phyloP scores from a whole-genome alignment of 2,113 vertebrate species.

The Scortum barcoo region DNA sequence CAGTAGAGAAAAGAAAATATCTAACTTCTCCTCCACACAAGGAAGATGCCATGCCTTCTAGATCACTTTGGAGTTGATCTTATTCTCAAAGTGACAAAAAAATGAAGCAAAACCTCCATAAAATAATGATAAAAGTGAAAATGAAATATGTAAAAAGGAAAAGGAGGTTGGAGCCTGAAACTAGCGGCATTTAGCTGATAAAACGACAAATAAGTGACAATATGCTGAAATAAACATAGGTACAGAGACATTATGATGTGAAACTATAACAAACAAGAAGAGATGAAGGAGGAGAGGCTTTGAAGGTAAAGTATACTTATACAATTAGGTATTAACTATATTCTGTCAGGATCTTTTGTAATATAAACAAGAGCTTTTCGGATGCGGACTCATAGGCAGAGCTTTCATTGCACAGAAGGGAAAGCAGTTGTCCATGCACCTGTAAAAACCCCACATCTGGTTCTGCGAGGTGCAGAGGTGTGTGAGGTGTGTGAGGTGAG shows the following conservation, averaged over 20 bases:
- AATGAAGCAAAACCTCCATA: too few species aligned
- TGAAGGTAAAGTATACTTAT: too few species aligned
- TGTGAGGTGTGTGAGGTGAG: slow-evolving; percentile 20
- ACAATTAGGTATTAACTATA: neutral
- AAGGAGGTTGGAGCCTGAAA: neutral
- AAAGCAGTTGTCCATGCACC: slow-evolving; percentile 34
- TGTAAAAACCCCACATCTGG: slow-evolving; percentile 34
- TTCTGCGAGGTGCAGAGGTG: slow-evolving; percentile 2
- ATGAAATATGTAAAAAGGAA: neutral
- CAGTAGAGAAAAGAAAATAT: too few species aligned
- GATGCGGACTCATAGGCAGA: neutral
- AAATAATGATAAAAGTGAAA: neutral
- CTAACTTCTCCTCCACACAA: too few species aligned
- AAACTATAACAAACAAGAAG: neutral
- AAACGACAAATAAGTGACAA: neutral
- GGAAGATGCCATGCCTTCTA: neutral
- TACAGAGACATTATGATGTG: neutral
- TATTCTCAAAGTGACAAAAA: neutral
- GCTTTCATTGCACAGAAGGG: neutral
- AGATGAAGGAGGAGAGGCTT: too few species aligned
- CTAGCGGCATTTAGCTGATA: neutral
- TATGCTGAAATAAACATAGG: neutral
- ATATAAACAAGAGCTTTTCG: neutral
- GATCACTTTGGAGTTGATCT: neutral
- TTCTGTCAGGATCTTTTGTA: neutral